phyloP scores from a whole-genome alignment of 2,888 invertebrate species.

The Lasioglossum oenotherae region DNA sequence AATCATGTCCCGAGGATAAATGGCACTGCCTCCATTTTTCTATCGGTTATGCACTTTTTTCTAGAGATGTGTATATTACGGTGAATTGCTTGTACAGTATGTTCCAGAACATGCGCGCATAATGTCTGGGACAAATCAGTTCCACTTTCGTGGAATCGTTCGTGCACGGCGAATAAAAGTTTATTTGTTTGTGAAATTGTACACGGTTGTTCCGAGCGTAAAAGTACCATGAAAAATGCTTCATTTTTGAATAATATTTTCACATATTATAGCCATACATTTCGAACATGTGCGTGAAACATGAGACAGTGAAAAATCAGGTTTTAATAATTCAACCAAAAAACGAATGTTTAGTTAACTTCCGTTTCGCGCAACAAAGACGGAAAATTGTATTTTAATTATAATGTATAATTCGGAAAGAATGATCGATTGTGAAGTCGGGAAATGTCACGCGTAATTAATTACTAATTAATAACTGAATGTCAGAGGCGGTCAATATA shows the following conservation, averaged over 20 bases:
- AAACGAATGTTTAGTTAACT: neutral
- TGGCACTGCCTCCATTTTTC: neutral
- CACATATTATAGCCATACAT: no score
- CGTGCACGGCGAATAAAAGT: neutral
- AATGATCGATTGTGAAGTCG: neutral
- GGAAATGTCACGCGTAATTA: neutral
- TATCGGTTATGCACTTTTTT: constrained; percentile 27
- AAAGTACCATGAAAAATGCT: no score
- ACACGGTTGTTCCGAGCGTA: no score
- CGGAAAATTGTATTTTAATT: neutral
- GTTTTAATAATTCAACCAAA: neutral
- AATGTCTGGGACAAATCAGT: neutral
- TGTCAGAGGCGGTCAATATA: neutral
- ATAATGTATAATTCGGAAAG: neutral
- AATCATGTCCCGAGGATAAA: neutral
- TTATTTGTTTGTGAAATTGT: neutral
- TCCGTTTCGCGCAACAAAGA: neutral
- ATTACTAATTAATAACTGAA: neutral
- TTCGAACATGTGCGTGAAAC: no score
- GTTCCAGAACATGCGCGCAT: neutral
- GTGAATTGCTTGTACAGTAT: constrained; percentile 1
- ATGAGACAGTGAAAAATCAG: neutral
- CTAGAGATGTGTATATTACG: neutral
- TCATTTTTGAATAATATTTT: no score
- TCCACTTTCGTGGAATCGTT: neutral